Conservation (phyloP, 1,140 invertebrate species). For the Drosophila arizonae region DNA sequence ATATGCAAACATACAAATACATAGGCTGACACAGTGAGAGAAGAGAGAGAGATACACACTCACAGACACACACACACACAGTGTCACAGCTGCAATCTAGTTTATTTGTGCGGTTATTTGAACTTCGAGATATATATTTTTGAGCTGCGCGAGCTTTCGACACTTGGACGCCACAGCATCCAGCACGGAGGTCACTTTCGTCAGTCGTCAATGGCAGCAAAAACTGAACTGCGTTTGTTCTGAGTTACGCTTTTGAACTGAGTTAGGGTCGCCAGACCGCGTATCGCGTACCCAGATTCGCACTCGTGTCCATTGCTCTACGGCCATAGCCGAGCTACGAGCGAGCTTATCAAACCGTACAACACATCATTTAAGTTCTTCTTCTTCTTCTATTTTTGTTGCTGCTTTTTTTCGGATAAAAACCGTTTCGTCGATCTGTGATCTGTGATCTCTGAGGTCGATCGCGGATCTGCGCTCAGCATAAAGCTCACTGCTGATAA, state of each 20-base stretch:
- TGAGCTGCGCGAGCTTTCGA: constrained; percentile 41
- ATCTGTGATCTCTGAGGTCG: constrained; percentile 22
- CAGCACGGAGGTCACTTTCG: constrained; percentile 20
- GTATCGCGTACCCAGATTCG: constrained; percentile 18
- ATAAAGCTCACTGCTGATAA: constrained; percentile 28
- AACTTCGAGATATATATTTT: constrained; percentile 63
- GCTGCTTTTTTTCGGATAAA: constrained; percentile 29
- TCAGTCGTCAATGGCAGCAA: constrained; percentile 56
- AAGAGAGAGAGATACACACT: constrained; percentile 4
- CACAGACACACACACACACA: constrained; percentile 1
- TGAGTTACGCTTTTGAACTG: constrained; percentile 57
- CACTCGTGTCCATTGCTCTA: constrained; percentile 17
- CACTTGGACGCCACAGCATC: constrained; percentile 38
- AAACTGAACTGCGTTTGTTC: constrained; percentile 61
- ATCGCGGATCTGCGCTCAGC: constrained; percentile 28
- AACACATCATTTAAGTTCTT: constrained; percentile 17
- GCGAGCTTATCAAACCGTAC: constrained; percentile 35
- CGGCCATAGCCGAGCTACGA: constrained; percentile 7
- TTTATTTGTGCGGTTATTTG: constrained; percentile 72
- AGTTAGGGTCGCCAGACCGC: constrained; percentile 41
- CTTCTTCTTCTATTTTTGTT: neutral
- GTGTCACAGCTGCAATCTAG: constrained; percentile 66
- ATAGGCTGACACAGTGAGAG: neutral
- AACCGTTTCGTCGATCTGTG: constrained; percentile 9
- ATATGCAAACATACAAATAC: constrained; percentile 15